These are phyloP conservation scores for Lepus americanus DNA, from an alignment of 2,113 vertebrate species.

Conservation along the genomic window DNA sequence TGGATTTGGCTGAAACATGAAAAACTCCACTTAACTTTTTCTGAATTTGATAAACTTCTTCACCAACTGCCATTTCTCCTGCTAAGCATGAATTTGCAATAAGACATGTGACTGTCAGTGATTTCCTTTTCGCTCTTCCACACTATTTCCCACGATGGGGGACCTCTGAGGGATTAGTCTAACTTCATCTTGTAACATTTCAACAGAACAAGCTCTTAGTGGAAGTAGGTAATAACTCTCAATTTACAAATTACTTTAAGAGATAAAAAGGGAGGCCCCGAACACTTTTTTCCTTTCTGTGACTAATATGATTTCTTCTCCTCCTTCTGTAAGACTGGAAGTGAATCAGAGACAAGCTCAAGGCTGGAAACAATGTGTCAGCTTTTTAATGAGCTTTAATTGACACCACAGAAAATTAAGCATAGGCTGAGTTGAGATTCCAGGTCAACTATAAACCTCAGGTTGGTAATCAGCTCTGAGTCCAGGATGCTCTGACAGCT, in stretches of 20 bases:
- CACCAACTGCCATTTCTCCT: conserved; percentile 50
- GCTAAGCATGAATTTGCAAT: conserved; percentile 42
- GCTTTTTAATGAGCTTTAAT: conserved; percentile 65
- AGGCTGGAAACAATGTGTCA: conserved; percentile 42
- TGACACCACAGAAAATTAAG: conserved; percentile 72
- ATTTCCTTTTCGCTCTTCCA: conserved; percentile 3
- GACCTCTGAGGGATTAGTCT: not conserved
- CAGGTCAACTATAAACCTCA: not conserved
- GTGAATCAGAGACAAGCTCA: conserved; percentile 38
- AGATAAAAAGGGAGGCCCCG: not conserved
- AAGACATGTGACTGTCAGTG: not conserved
- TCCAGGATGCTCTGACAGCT: not conserved
- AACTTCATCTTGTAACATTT: conserved; percentile 1
- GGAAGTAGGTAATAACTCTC: not conserved
- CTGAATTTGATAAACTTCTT: not conserved
- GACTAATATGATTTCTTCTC: conserved; percentile 47
- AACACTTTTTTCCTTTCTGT: not conserved
- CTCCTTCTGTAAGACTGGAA: conserved; percentile 43
- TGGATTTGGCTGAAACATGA: conserved; percentile 55
- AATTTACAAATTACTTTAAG: conserved; percentile 9
- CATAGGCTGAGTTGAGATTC: conserved; percentile 48
- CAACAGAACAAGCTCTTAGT: not conserved
- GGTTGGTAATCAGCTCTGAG: conserved; percentile 52
- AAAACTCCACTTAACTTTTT: conserved; percentile 52
- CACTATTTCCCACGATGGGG: conserved; percentile 12